Percentiles rank a stretch among this genome's conserved stretches.
Conservation (phyloP, 1,140 invertebrate species). For the Nephila pilipes region DNA sequence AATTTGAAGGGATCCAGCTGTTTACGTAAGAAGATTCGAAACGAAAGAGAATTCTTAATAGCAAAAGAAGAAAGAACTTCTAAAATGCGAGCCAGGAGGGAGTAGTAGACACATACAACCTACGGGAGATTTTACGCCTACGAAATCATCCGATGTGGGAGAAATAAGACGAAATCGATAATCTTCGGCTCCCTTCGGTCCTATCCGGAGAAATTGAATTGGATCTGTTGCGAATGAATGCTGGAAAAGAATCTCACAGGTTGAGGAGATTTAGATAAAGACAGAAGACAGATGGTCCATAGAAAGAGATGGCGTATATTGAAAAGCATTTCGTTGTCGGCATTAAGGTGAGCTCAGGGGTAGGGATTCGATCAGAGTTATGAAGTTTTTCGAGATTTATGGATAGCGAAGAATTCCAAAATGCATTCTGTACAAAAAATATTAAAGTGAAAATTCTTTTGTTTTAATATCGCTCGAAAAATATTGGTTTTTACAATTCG, state of each 20-base stretch:
- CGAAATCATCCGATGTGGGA: background rate
- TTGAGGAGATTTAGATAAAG: constrained; percentile 40
- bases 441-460: too few species aligned
- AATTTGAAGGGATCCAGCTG: constrained; percentile 9
- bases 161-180: constrained; percentile 24
- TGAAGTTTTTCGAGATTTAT: background rate
- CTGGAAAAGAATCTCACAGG: constrained; percentile 18
- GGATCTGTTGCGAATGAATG: constrained; percentile 19
- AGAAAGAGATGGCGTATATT: background rate
- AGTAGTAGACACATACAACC: background rate
- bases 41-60: background rate
- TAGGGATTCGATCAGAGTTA: background rate
- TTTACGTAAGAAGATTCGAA: background rate
- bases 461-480: too few species aligned
- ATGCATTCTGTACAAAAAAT: background rate
- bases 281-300: constrained; percentile 11
- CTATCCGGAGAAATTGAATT: constrained; percentile 14
- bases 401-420: background rate
- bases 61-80: background rate
- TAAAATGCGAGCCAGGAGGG: background rate
- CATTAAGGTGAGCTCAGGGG: background rate
- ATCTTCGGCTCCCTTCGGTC: constrained; percentile 6
- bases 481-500: too few species aligned
- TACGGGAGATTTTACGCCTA: background rate
- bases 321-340: constrained; percentile 11